These are phyloP conservation scores for Mustela nigripes DNA, from an alignment of 2,113 vertebrate species.

Conservation along the genomic window DNA sequence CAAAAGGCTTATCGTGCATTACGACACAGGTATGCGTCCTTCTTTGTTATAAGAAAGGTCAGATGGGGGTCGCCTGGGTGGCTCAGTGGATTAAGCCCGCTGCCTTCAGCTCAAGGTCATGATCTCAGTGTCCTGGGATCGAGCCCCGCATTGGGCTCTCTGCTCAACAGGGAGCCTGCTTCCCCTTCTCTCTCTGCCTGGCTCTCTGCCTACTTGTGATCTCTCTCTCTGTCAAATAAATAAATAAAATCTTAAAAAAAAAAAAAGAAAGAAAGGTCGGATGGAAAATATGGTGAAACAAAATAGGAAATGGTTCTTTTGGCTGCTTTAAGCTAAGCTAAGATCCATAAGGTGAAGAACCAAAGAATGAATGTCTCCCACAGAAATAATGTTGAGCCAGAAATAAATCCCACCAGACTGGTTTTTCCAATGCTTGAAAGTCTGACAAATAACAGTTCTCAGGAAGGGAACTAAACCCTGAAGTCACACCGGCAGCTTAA, in stretches of 20 bases:
- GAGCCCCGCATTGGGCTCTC: too few species aligned
- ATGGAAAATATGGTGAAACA: background rate
- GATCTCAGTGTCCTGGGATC: too few species aligned
- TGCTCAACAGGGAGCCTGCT: too few species aligned
- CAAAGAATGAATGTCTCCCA: background rate
- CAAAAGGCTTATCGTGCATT: slow-evolving; percentile 88
- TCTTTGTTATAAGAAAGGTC: background rate
- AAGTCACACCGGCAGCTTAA: background rate
- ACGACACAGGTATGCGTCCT: slow-evolving; percentile 88
- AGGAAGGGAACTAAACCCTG: background rate
- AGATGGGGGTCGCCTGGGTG: background rate
- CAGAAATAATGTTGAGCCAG: background rate
- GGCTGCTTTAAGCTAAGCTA: background rate
- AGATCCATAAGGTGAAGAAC: background rate
- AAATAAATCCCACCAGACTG: background rate
- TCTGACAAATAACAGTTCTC: background rate
- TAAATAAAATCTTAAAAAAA: too few species aligned
- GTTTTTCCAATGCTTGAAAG: background rate
- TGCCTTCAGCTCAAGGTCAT: too few species aligned
- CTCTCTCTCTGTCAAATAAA: too few species aligned
- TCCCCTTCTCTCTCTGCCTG: too few species aligned
- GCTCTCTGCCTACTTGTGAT: too few species aligned
- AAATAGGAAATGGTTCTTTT: background rate
- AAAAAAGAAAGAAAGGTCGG: background rate
- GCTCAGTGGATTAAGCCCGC: too few species aligned